phyloP scores from a whole-genome alignment of 2,113 vertebrate species.

The Paraplagusia blochii region DNA sequence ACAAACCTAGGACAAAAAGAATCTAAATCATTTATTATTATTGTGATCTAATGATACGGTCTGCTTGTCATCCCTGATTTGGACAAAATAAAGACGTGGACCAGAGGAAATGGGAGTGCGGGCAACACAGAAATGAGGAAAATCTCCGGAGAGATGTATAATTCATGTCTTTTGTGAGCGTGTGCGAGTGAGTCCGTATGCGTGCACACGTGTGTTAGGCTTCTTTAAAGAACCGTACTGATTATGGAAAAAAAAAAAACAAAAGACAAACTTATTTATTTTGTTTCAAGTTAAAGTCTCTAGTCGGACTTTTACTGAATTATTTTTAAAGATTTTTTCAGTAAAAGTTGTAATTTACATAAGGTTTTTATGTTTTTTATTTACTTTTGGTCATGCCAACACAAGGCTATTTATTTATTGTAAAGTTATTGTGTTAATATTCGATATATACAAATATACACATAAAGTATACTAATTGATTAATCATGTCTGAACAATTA shows the following conservation, averaged over 20 bases:
- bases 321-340: too few relatives aligned
- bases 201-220: conserved; percentile 14
- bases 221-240: conserved; percentile 20
- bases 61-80: conserved; percentile 36
- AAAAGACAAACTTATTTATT: too few relatives aligned
- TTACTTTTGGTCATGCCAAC: background rate
- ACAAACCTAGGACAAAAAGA: too few relatives aligned
- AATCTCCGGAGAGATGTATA: conserved; percentile 71
- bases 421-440: too few relatives aligned
- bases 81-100: conserved; percentile 22
- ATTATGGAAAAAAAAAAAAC: too few relatives aligned
- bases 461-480: too few relatives aligned
- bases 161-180: conserved; percentile 57
- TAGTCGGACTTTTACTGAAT: background rate
- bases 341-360: background rate
- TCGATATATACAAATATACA: too few relatives aligned
- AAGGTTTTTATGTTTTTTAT: background rate
- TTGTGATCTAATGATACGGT: too few relatives aligned
- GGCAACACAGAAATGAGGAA: conserved; percentile 37
- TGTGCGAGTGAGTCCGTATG: conserved; percentile 21
- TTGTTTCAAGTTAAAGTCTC: too few relatives aligned
- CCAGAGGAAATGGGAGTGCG: conserved; percentile 15
- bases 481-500: background rate
- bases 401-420: too few relatives aligned
- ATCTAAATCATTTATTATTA: too few relatives aligned